phyloP scores from a whole-genome alignment of 2,797 vertebrate genomes.

The Hippopotamyrus pictus region DNA sequence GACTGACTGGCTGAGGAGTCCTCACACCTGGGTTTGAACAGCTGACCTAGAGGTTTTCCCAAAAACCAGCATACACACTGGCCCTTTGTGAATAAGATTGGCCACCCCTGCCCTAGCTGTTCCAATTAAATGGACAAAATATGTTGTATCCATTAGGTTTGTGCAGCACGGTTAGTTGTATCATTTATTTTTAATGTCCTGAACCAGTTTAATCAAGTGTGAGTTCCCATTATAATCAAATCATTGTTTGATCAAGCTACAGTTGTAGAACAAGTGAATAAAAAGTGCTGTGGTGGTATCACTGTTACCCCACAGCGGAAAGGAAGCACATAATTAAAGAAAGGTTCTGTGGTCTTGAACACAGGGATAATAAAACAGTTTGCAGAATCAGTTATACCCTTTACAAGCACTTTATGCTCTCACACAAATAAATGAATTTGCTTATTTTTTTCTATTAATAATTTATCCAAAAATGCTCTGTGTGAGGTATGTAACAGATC shows the following conservation, averaged over 20 bases:
- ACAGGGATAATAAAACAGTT: not conserved
- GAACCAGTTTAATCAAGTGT: constrained; percentile 9
- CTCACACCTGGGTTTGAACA: not conserved
- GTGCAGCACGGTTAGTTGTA: not conserved
- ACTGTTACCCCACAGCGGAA: not conserved
- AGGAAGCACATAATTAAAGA: not conserved
- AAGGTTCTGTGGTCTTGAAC: not conserved
- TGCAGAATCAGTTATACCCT: not conserved
- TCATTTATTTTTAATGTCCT: constrained; percentile 12
- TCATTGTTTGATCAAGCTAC: constrained; percentile 14
- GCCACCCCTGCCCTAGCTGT: not conserved
- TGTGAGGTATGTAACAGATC: not conserved
- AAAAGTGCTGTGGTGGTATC: not conserved
- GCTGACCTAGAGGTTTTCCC: not conserved
- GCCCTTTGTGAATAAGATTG: not conserved
- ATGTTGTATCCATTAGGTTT: constrained; percentile 10
- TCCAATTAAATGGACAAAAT: constrained; percentile 5
- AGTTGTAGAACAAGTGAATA: not conserved
- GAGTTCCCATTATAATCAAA: constrained; percentile 12
- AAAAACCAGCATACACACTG: not conserved
- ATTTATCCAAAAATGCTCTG: not conserved
- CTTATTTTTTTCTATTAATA: not conserved
- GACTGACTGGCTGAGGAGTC: not conserved
- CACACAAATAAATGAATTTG: not conserved
- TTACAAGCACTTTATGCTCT: not conserved